These are phyloP conservation scores for Poeciliopsis prolifica DNA, from an alignment of 2,113 vertebrate genomes.

Conservation along the genomic window DNA sequence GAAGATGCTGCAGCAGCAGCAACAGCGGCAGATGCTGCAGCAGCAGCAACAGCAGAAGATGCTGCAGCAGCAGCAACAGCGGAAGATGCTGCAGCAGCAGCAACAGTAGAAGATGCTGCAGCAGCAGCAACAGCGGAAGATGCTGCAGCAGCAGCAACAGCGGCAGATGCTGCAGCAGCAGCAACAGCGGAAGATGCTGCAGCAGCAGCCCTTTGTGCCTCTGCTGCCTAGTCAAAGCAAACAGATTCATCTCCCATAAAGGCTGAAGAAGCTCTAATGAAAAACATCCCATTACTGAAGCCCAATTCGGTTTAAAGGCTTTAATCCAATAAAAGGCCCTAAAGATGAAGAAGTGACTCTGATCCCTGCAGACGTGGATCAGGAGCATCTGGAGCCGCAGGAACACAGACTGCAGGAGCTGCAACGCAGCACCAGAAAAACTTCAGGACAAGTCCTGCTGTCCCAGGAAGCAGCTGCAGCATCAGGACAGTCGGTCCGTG, in stretches of 20 bases:
- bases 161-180: not conserved
- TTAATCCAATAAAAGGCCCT: not conserved
- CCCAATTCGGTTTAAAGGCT: not conserved
- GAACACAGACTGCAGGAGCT: not conserved
- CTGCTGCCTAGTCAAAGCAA: not conserved
- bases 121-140: not conserved
- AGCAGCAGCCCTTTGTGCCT: not conserved
- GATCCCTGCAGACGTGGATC: not conserved
- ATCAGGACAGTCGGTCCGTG: too few species aligned
- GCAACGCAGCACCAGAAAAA: not conserved
- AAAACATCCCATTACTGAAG: not conserved
- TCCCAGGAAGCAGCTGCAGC: not conserved
- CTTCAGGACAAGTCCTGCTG: not conserved
- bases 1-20: not conserved
- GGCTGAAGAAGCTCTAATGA: not conserved
- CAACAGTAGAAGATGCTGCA: too few species aligned
- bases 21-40: too few species aligned
- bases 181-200: too few species aligned
- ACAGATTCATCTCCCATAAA: not conserved
- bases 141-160: too few species aligned
- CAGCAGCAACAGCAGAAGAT: not conserved
- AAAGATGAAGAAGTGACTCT: constrained; percentile 11
- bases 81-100: not conserved
- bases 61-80: too few species aligned
- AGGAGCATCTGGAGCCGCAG: not conserved